Conservation (phyloP, 2,888 invertebrate species). For the Podabrus alpinus region DNA sequence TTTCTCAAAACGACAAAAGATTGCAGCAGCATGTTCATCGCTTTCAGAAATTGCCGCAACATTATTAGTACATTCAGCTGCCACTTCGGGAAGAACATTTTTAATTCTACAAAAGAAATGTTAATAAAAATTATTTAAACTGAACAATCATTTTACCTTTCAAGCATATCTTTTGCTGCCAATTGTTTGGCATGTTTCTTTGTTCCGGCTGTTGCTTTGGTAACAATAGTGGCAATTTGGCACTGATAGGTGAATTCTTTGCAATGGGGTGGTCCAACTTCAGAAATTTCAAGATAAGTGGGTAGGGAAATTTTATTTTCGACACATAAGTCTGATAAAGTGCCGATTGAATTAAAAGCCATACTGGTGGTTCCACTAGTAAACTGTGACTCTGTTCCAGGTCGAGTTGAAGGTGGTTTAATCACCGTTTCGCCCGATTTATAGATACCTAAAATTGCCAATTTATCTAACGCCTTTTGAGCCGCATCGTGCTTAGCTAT, state of each 20-base stretch:
- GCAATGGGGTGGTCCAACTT: slow-evolving; percentile 70
- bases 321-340: slow-evolving; percentile 55
- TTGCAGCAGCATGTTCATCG: slow-evolving; percentile 13
- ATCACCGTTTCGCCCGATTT: slow-evolving; percentile 41
- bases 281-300: slow-evolving; percentile 61
- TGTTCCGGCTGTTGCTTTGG: slow-evolving; percentile 62
- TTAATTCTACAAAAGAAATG: slow-evolving; percentile 33
- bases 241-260: slow-evolving; percentile 66
- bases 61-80: slow-evolving; percentile 19
- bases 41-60: slow-evolving; percentile 28
- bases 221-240: slow-evolving; percentile 59
- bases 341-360: slow-evolving; percentile 39
- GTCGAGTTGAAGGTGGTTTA: slow-evolving; percentile 34
- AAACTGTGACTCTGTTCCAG: slow-evolving; percentile 30
- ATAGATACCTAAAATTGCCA: slow-evolving; percentile 50
- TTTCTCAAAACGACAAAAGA: neutral
- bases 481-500: slow-evolving; percentile 67
- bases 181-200: slow-evolving; percentile 70
- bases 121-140: neutral
- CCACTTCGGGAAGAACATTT: slow-evolving; percentile 39
- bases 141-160: slow-evolving; percentile 33
- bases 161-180: slow-evolving; percentile 59
- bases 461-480: slow-evolving; percentile 54
- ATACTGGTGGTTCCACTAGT: slow-evolving; percentile 30
- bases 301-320: slow-evolving; percentile 59